Evolutionary conservation across 2,888 invertebrate species (phyloP), one percentile per base, ranked within the genome.

Genomic region (Dorcus parallelipipedus): DNA sequence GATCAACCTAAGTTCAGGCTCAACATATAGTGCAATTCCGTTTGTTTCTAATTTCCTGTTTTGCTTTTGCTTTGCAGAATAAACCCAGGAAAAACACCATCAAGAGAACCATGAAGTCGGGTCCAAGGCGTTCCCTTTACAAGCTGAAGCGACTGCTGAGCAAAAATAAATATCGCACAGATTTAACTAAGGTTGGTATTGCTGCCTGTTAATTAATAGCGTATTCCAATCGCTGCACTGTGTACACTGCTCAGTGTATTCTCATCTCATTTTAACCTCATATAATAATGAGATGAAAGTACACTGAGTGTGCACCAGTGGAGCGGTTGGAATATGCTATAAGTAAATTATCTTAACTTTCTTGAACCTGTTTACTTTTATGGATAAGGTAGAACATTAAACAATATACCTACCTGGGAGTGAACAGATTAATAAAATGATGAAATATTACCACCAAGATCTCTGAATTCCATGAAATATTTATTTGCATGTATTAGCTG

Each of bases 101-200:
- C 4, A 86, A 86, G 69, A 87, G 89, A 53, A 89, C 88, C 59
- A 89, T 96, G 86, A 95, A 94, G 80, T 86, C 91, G 70, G 95
- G 95, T 67, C 90, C 94, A 40, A 86, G 96, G 67, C 84, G 93
- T 70, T 91, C 96, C 1, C 83, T 97, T 64, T 87, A 85, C 77
- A 93, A 94, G 76, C 84, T 97, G 76, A 89, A 90, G 78, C 89
- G 87, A 69, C 82, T 93, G 70, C 78, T 97, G 71, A 85, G 85
- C 68, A 87, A 87, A 61, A 90, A 90, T 80, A 87, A 87, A 73
- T 97, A 97, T 83, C 88, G 96, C 72, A 90, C 88, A 70, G 97
- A 97, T 79, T 84, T 97, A 71, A 89, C 88, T 68, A 88, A 86
- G 84, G 89, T 88, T 76, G 64, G 70, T 65, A 54, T 33, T 53